A percentile compares a stretch with the other conserved stretches of the same genome.
phyloP scores from a whole-genome alignment of 2,797 vertebrate species.

The Trachops cirrhosus region DNA sequence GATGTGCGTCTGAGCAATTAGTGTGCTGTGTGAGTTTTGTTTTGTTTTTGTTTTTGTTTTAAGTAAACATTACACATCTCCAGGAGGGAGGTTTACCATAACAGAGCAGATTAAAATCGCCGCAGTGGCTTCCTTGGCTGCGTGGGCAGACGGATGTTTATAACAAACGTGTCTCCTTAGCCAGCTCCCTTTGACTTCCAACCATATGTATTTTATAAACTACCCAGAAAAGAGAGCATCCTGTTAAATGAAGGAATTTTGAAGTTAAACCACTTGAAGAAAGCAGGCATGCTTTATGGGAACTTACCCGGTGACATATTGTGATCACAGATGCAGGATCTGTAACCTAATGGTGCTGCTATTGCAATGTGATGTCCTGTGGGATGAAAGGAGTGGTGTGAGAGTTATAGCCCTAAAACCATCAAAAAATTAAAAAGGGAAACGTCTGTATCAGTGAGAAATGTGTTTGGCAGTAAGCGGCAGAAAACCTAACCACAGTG shows the following conservation, averaged over 20 bases:
- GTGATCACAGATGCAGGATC: background rate
- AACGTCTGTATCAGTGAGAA: background rate
- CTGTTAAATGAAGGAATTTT: background rate
- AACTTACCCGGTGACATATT: background rate
- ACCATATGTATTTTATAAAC: slow-evolving; percentile 30
- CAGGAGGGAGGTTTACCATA: background rate
- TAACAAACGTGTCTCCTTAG: background rate
- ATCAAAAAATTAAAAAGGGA: background rate
- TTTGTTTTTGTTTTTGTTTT: background rate
- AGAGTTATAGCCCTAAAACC: background rate
- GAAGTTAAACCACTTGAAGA: background rate
- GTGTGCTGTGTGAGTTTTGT: background rate
- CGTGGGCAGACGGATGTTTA: background rate
- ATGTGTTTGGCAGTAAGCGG: background rate
- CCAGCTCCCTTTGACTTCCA: background rate
- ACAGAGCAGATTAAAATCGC: background rate
- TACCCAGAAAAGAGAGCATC: background rate
- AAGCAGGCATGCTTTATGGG: background rate
- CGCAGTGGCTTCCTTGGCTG: background rate
- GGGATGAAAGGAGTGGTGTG: background rate
- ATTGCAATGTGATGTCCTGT: fast-evolving
- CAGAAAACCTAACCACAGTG: background rate
- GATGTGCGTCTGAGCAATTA: background rate
- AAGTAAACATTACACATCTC: background rate
- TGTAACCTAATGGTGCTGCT: background rate